Conservation (phyloP, 2,888 invertebrate genomes). For the Dusona sp. region DNA sequence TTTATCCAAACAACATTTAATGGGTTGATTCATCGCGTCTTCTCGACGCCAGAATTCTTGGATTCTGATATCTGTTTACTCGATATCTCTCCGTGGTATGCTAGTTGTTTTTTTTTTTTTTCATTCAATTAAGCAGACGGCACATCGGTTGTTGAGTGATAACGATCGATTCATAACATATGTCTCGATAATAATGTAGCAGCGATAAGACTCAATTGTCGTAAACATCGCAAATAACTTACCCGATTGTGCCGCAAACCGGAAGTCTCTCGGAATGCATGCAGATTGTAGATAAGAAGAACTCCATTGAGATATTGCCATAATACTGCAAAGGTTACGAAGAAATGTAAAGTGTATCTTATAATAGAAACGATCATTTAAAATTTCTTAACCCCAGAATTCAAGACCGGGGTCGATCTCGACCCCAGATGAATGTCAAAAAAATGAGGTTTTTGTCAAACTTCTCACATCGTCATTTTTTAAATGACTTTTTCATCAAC, state of each 20-base stretch:
- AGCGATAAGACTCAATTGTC: neutral
- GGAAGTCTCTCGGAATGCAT: constrained; percentile 38
- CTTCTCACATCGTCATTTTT: no score
- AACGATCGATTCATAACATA: constrained; percentile 41
- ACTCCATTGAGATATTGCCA: constrained; percentile 45
- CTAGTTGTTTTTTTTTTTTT: neutral
- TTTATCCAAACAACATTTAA: neutral
- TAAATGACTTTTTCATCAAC: no score
- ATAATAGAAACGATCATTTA: constrained; percentile 23
- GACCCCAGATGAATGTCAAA: no score
- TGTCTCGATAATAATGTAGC: constrained; percentile 42
- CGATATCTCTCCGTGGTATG: neutral
- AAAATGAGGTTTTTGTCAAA: no score
- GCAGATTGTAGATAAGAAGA: constrained; percentile 36
- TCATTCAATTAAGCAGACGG: neutral
- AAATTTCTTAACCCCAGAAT: neutral
- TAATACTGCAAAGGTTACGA: constrained; percentile 30
- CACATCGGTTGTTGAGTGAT: neutral
- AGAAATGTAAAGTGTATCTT: constrained; percentile 32
- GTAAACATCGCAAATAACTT: constrained; percentile 13
- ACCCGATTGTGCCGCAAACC: constrained; percentile 51
- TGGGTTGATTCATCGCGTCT: neutral
- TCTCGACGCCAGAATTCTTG: constrained; percentile 1
- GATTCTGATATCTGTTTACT: constrained; percentile 20
- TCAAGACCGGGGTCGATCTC: no score